Percentiles rank a stretch among this genome's conserved stretches.
These are phyloP conservation scores for Ginglymostoma cirratum DNA, from an alignment of 2,113 vertebrate species.

Conservation along the genomic window DNA sequence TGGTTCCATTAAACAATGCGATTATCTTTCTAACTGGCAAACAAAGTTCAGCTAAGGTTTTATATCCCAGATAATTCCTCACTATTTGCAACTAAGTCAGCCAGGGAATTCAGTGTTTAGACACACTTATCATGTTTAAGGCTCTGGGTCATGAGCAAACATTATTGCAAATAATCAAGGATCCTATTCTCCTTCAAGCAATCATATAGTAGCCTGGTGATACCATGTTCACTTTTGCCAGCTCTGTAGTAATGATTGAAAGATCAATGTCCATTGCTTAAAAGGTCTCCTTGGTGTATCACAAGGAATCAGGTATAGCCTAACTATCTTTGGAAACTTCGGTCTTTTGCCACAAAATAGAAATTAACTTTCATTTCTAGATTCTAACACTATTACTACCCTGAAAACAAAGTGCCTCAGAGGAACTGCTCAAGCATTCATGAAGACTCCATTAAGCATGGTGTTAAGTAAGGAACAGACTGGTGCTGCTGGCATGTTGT, in stretches of 20 bases:
- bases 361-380: background rate
- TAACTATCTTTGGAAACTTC: background rate
- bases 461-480: background rate
- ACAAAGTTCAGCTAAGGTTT: background rate
- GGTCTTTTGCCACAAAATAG: background rate
- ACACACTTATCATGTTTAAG: background rate
- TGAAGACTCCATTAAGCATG: background rate
- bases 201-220: background rate
- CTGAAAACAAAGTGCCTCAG: background rate
- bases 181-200: background rate
- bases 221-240: background rate
- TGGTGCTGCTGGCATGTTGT: background rate
- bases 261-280: background rate
- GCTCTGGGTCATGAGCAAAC: background rate
- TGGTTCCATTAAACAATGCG: background rate
- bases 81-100: constrained; percentile 10
- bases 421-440: background rate
- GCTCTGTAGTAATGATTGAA: background rate
- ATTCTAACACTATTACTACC: background rate
- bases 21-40: constrained; percentile 12
- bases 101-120: constrained; percentile 11
- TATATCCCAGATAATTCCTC: constrained; percentile 24
- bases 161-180: constrained; percentile 18
- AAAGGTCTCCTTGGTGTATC: background rate
- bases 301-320: background rate